phyloP scores from a whole-genome alignment of 2,888 invertebrate species.

The Dryadula phaetusa region DNA sequence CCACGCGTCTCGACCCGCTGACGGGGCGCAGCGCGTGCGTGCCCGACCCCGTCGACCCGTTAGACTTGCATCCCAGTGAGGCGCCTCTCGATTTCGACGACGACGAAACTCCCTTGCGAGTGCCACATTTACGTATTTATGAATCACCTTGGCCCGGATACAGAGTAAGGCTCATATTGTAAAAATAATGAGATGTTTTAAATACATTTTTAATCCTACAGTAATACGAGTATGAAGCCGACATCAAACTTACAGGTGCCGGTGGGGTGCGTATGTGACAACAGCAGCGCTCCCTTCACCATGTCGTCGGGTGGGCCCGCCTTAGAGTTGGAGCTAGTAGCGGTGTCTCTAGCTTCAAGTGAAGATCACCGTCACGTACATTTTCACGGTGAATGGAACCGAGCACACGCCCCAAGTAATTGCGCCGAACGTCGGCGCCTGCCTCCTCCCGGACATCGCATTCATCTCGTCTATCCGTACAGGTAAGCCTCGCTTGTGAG shows the following conservation, averaged over 20 bases:
- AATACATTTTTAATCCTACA: not conserved
- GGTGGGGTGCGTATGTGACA: constrained; percentile 92
- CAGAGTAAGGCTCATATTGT: constrained; percentile 61
- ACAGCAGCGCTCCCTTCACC: constrained; percentile 74
- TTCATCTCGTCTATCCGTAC: constrained; percentile 70
- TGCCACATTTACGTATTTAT: constrained; percentile 84
- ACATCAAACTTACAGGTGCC: constrained; percentile 74
- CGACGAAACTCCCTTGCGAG: constrained; percentile 73
- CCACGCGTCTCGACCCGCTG: constrained; percentile 88
- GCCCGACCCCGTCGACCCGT: constrained; percentile 53
- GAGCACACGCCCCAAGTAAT: constrained; percentile 45
- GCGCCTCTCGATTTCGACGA: constrained; percentile 53
- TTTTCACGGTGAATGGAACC: constrained; percentile 87
- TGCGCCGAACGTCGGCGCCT: constrained; percentile 54
- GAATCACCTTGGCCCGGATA: constrained; percentile 90
- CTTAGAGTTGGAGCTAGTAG: constrained; percentile 90
- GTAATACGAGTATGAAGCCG: not conserved
- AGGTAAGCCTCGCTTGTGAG: constrained; percentile 52
- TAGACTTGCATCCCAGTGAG: constrained; percentile 50
- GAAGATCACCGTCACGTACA: constrained; percentile 93
- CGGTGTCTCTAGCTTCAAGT: constrained; percentile 88
- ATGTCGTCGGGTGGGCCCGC: constrained; percentile 68
- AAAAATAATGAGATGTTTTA: no score
- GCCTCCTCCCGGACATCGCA: constrained; percentile 60
- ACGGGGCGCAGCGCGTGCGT: constrained; percentile 85